Conservation (phyloP, 2,113 vertebrate species). For the Thunnus thynnus region DNA sequence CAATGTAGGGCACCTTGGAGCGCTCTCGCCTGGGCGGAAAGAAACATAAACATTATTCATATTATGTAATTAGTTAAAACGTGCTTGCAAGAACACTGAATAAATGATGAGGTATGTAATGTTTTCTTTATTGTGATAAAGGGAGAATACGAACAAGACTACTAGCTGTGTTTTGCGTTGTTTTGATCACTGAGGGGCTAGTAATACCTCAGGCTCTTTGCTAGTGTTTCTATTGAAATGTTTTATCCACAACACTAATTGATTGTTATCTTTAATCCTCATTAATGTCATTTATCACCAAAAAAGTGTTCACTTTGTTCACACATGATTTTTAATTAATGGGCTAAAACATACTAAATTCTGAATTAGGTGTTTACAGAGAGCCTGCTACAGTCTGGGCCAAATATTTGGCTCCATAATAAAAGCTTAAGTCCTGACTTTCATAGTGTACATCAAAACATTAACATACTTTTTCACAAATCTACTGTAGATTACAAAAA, state of each 20-base stretch:
- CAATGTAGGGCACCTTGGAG: slow-evolving; percentile 98
- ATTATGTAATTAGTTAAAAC: too few relatives aligned
- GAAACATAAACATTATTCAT: not conserved
- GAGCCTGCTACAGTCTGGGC: too few relatives aligned
- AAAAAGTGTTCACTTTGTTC: too few relatives aligned
- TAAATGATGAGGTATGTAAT: not conserved
- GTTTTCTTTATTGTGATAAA: not conserved
- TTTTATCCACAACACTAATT: slow-evolving; percentile 33
- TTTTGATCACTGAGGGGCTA: not conserved
- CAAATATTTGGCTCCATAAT: too few relatives aligned
- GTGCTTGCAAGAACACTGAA: not conserved
- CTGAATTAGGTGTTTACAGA: not conserved
- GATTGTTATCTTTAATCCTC: slow-evolving; percentile 42
- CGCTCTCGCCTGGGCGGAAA: slow-evolving; percentile 89
- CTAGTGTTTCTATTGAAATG: slow-evolving; percentile 17
- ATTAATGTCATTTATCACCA: slow-evolving; percentile 42
- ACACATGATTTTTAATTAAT: not conserved
- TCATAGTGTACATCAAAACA: too few relatives aligned
- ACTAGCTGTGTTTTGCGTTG: not conserved
- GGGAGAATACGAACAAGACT: not conserved
- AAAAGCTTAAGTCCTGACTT: too few relatives aligned
- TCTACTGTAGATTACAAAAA: too few relatives aligned
- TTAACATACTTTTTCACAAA: too few relatives aligned
- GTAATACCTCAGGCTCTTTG: not conserved
- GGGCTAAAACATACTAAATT: not conserved